phyloP scores from a whole-genome alignment of 23 tunicate genomes.

The Diplosoma virens region DNA sequence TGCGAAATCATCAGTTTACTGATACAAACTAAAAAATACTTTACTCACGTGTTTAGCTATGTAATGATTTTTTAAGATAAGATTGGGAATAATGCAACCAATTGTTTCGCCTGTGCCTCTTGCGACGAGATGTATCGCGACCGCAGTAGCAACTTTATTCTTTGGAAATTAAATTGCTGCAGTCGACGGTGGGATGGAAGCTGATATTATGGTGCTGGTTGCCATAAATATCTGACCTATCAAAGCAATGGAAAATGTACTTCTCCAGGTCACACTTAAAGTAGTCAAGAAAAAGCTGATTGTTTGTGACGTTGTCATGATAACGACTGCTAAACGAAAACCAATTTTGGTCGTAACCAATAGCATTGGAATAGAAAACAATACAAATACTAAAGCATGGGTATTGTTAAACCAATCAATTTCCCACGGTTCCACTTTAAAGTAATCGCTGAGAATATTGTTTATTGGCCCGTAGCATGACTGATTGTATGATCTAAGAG shows the following conservation, averaged over 20 bases:
- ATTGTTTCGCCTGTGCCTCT: slow-evolving; percentile 62
- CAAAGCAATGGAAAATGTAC: slow-evolving; percentile 17
- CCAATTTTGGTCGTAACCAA: slow-evolving; percentile 26
- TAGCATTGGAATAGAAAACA: slow-evolving; percentile 42
- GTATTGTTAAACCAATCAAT: slow-evolving; percentile 53
- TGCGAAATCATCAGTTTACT: too few species aligned
- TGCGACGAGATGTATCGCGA: slow-evolving; percentile 60
- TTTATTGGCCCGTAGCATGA: slow-evolving; percentile 50
- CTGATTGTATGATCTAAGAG: too few species aligned
- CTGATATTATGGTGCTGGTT: slow-evolving; percentile 58
- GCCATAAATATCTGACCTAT: slow-evolving; percentile 64
- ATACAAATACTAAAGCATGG: slow-evolving; percentile 49
- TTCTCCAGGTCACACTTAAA: slow-evolving; percentile 6
- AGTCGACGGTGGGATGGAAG: slow-evolving; percentile 63
- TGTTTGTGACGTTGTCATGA: slow-evolving; percentile 25
- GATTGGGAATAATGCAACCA: slow-evolving; percentile 42
- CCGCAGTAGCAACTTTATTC: slow-evolving; percentile 58
- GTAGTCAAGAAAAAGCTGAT: slow-evolving; percentile 44
- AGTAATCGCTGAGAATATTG: slow-evolving; percentile 29
- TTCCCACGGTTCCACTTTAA: slow-evolving; percentile 52
- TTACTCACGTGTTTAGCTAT: not conserved
- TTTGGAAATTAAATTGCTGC: slow-evolving; percentile 61
- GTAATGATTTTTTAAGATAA: not conserved
- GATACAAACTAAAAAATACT: too few species aligned
- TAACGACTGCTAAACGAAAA: slow-evolving; percentile 15